A percentile compares a stretch with the other conserved stretches of the same genome.
Conservation (phyloP, 2,113 vertebrate species). For the Dermatemys mawii region DNA sequence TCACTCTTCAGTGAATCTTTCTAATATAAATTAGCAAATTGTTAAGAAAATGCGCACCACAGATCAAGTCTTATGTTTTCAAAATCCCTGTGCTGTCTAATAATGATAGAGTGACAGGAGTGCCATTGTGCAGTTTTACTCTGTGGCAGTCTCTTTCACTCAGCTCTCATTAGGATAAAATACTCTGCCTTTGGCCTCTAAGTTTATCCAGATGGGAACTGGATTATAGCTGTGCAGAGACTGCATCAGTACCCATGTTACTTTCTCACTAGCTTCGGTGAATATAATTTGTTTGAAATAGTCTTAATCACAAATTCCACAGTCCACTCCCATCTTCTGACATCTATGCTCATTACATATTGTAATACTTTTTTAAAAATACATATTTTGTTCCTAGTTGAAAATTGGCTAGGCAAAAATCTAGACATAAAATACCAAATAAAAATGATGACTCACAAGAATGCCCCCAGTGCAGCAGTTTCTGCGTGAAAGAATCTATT, state of each 20-base stretch:
- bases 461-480: constrained; percentile 1
- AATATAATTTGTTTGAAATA: not conserved
- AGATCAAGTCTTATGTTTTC: not conserved
- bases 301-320: not conserved
- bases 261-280: not conserved
- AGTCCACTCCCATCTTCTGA: constrained; percentile 4
- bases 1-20: not conserved
- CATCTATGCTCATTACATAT: not conserved
- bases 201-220: not conserved
- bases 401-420: not conserved
- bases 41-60: not conserved
- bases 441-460: not conserved
- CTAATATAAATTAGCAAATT: not conserved
- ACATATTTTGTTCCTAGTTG: constrained; percentile 20
- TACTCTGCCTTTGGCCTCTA: not conserved
- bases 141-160: not conserved
- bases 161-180: not conserved
- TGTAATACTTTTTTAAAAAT: not conserved
- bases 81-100: not conserved
- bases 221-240: not conserved
- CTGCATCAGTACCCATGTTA: not conserved
- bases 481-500: not conserved
- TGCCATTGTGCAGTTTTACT: not conserved
- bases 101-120: not conserved
- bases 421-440: not conserved